Conservation (phyloP, 2,113 vertebrate species). For the Rhea americana region DNA sequence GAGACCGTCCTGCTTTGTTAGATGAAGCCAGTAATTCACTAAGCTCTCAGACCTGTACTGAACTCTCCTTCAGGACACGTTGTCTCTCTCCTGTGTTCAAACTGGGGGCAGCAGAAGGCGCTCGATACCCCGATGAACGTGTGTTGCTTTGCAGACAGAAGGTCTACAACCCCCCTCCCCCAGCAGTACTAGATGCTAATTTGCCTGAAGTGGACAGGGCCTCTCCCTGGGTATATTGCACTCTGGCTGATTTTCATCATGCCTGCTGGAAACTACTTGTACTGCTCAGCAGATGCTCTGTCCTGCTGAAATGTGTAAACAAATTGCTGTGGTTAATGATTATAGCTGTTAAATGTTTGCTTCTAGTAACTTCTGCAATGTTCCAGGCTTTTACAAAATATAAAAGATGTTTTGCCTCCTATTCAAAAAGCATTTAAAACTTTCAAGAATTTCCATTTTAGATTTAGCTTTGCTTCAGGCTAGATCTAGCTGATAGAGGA, state of each 20-base stretch:
- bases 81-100: background rate
- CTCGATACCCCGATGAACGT: background rate
- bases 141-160: background rate
- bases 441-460: background rate
- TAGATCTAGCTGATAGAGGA: rapidly evolving
- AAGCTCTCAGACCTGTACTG: background rate
- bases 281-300: background rate
- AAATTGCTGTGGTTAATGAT: background rate
- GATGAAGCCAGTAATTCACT: background rate
- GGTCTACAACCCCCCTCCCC: too few relatives aligned
- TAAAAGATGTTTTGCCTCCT: rapidly evolving
- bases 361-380: background rate
- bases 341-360: background rate
- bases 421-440: background rate
- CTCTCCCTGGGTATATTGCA: background rate
- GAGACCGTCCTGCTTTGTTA: background rate
- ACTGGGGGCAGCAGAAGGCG: background rate
- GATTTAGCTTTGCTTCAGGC: background rate
- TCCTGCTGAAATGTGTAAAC: background rate
- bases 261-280: background rate
- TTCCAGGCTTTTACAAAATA: background rate
- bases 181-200: background rate
- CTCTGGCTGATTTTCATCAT: background rate
- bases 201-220: background rate
- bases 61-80: background rate